Base-by-base conservation (phyloP, 2,888 invertebrate species). In the Drosophila mimica region DNA sequence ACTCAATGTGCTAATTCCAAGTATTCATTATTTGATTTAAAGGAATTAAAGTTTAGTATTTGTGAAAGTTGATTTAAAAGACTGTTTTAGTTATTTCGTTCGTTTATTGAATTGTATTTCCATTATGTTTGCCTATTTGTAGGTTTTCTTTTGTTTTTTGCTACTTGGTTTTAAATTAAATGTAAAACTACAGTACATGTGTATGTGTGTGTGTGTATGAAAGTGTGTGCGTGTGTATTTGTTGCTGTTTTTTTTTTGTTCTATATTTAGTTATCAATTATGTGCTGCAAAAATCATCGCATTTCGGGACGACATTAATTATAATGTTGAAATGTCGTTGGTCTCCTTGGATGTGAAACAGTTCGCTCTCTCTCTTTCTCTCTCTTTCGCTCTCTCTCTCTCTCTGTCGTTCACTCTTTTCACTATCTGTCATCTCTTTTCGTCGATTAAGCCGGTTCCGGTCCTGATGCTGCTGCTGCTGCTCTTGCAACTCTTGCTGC, bases 241-340 rank as follows among this genome's bases (percentile, higher is more conserved):
- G 33, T 69, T 62, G 13, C 11, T 43, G n/a, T 61, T 61, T 53
- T 53, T 52, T 54, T 71, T 43, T 54, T 71, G 43, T 54, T 69
- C 72, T 57, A 76, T 66, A 72, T 83, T 78, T 76, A 83, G 80
- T 83, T 86, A 83, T 83, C 81, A 83, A 86, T 82, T 80, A 85
- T 73, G 77, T 77, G 70, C 82, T 83, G 71, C 66, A 81, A 80
- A 68, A 82, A 82, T 71, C 78, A 70, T 70, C 76, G 70, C 66
- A 75, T 79, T 67, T 64, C 73, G 70, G 72, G 78, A 59, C 60
- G 30, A 61, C 68, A 33, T 76, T 76, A 70, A 68, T 72, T 70
- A 72, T 66, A 71, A 70, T 74, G 74, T 70, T 59, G 49, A 53
- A 70, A 68, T 70, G 67, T 49, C 40, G 31, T 52, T 53, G 67